Percentiles rank a stretch among this genome's conserved stretches.
Evolutionary conservation across 92 coral and sea anemone species (phyloP).

Genomic region (Chrysogorgia sp.): DNA sequence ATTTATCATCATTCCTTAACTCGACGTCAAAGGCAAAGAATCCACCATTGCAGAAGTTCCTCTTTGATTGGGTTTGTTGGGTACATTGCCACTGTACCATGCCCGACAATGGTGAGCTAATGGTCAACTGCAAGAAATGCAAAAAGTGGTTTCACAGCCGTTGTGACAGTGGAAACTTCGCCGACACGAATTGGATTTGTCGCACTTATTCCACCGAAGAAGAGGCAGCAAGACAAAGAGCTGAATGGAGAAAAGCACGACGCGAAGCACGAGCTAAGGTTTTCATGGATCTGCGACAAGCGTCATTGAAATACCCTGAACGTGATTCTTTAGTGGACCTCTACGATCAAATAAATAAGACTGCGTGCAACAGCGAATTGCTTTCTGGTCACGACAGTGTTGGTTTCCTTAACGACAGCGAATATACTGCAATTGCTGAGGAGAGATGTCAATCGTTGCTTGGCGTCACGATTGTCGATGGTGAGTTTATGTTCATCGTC

Average conservation of each 20-base stretch:
- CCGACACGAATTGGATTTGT: slow-evolving; percentile 23
- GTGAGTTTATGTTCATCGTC: slow-evolving; percentile 3
- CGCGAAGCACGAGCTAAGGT: not conserved
- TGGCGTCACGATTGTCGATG: not conserved
- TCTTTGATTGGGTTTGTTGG: slow-evolving; percentile 47
- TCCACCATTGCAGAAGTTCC: slow-evolving; percentile 8
- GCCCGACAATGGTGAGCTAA: slow-evolving; percentile 61
- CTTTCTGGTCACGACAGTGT: slow-evolving; percentile 3
- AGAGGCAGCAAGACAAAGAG: not conserved
- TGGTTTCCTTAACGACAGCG: not conserved
- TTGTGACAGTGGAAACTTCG: slow-evolving; percentile 29
- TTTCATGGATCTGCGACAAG: not conserved
- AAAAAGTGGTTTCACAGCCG: slow-evolving; percentile 54
- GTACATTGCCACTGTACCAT: slow-evolving; percentile 56
- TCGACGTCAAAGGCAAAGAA: not conserved
- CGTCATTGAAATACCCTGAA: not conserved
- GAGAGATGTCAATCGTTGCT: not conserved
- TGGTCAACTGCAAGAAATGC: slow-evolving; percentile 55
- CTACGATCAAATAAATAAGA: slow-evolving; percentile 9
- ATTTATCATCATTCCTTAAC: slow-evolving; percentile 29
- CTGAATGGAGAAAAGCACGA: not conserved
- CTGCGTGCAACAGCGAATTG: not conserved
- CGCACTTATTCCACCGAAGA: not conserved
- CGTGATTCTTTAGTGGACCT: not conserved
- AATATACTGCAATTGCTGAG: not conserved